Base-by-base conservation (phyloP, 1,140 invertebrate species). In the Nasonia giraulti region DNA sequence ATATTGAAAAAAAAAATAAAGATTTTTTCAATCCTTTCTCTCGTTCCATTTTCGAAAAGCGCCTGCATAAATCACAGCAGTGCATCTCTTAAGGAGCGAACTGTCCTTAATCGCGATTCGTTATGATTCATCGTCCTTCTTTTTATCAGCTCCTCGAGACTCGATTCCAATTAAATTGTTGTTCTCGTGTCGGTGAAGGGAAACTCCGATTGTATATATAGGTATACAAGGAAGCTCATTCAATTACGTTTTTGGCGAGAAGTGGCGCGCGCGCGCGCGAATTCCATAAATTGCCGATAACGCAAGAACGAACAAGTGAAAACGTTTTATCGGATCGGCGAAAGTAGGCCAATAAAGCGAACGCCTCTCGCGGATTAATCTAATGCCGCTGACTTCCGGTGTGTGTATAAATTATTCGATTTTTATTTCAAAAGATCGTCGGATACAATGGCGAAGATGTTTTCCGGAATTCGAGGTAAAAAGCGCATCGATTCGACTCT, bases 271-370 rank as follows among this genome's bases (percentile, higher is more conserved):
- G 33, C 44, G 20, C 12, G 7, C 33, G 33, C 73, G 12, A 71
- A 81, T 74, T 47, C 80, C 23, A 55, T 50, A 47, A 81, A 81
- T n/a, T 81, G 20, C n/a, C 69, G 62, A 69, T 80, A 69, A 69
- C 31, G 69, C 66, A 31, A 69, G 69, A 27, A 5, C 37, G 8
- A 73, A 5, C 69, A n/a, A n/a, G 23, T 8, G 40, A n/a, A 14
- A 27, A 14, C 27, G 27, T 12, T 75, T 82, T 82, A 74, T 82
- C 44, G 50, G 11, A 82, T 74, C 47, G 66, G 2, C 11, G 50
- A 82, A 82, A 75, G 44, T 82, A 75, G 80, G 80, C 31, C 71
- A 75, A 75, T 82, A 75, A 75, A 82, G 37, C 17, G 23, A 27
- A 73, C 68, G 80, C 4, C 23, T n/a, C 2, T 73, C 7, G 20